Percentiles rank a stretch among this genome's conserved stretches.
phyloP scores from a whole-genome alignment of 2,888 invertebrate species.

The Blomia tropicalis region DNA sequence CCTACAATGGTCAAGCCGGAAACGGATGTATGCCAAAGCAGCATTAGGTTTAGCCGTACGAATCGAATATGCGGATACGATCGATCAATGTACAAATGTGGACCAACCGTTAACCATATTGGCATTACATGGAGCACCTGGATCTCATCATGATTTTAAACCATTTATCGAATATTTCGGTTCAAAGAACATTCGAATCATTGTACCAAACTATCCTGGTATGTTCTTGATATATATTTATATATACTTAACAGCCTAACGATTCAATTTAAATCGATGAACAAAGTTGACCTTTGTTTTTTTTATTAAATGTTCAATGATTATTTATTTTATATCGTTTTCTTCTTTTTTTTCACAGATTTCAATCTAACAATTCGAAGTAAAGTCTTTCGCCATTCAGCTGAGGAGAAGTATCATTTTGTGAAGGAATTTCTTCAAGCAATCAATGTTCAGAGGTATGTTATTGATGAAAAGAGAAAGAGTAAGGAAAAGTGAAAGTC shows the following conservation, averaged over 20 bases:
- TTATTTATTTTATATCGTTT: neutral
- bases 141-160: conserved; percentile 27
- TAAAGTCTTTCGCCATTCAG: conserved; percentile 27
- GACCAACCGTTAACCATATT: conserved; percentile 16
- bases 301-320: neutral
- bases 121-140: conserved; percentile 29
- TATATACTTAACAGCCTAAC: too few species aligned
- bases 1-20: conserved; percentile 23
- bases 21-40: conserved; percentile 21
- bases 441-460: conserved; percentile 22
- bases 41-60: conserved; percentile 24
- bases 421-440: conserved; percentile 27
- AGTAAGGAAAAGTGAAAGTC: too few species aligned
- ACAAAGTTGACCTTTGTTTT: too few species aligned
- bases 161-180: conserved; percentile 22
- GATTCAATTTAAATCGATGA: too few species aligned
- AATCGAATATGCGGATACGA: conserved; percentile 28
- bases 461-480: neutral
- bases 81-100: neutral
- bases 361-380: conserved; percentile 22
- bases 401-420: conserved; percentile 27
- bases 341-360: conserved; percentile 7
- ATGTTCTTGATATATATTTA: neutral
- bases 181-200: conserved; percentile 23
- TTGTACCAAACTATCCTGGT: conserved; percentile 28